phyloP scores from a whole-genome alignment of 2,113 vertebrate species.

The Pipra filicauda region DNA sequence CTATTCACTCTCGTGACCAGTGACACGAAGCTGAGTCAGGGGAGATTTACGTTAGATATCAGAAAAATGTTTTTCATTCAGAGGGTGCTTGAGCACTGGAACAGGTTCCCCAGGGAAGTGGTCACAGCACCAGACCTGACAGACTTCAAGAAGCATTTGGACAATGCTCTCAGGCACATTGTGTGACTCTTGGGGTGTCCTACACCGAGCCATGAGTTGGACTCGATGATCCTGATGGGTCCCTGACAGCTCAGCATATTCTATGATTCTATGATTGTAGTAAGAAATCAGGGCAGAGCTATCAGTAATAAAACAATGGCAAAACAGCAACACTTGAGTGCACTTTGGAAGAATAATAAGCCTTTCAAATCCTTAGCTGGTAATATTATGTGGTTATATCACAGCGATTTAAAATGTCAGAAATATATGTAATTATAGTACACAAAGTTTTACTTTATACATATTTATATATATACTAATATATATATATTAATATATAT shows the following conservation, averaged over 20 bases:
- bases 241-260: background rate
- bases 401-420: background rate
- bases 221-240: background rate
- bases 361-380: background rate
- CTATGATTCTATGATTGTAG: background rate
- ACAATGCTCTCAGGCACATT: background rate
- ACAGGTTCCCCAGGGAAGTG: background rate
- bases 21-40: background rate
- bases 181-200: background rate
- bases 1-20: background rate
- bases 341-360: background rate
- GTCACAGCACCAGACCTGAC: background rate
- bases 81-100: fast-evolving
- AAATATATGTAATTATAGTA: background rate
- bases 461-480: too few species aligned
- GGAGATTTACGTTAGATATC: background rate
- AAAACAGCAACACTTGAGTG: background rate
- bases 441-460: background rate
- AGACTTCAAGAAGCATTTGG: background rate
- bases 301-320: background rate
- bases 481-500: background rate
- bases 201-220: fast-evolving
- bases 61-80: background rate
- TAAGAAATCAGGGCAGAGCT: background rate
- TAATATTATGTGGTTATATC: background rate